Percentiles rank a stretch among this genome's conserved stretches.
Conservation (phyloP, 1,140 invertebrate genomes). For the Ptiloglossa arizonensis region DNA sequence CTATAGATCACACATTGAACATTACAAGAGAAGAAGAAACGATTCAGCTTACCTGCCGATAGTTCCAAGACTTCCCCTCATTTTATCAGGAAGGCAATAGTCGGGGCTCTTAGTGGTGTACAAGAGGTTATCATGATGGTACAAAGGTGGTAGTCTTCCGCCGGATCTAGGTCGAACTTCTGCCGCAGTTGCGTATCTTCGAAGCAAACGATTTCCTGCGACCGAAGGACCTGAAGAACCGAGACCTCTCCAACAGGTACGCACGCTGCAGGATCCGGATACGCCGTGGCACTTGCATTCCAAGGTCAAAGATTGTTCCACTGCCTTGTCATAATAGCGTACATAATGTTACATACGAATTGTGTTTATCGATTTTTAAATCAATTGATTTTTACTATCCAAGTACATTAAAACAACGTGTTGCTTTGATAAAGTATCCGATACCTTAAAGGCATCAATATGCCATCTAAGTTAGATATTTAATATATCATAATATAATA, state of each 20-base stretch:
- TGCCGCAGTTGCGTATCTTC: constrained; percentile 77
- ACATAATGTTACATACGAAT: not conserved
- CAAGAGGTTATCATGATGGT: constrained; percentile 83
- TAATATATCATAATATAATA: too few species aligned
- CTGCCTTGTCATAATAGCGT: constrained; percentile 74
- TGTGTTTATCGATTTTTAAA: too few species aligned
- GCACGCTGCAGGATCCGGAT: constrained; percentile 86
- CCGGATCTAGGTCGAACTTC: constrained; percentile 78
- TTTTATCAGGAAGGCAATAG: constrained; percentile 85
- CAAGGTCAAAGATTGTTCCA: constrained; percentile 82
- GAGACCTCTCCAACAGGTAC: constrained; percentile 86
- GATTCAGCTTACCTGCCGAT: constrained; percentile 82
- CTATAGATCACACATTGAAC: too few species aligned
- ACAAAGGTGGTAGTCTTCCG: constrained; percentile 76
- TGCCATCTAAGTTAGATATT: too few species aligned
- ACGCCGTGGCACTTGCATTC: constrained; percentile 88
- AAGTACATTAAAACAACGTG: too few species aligned
- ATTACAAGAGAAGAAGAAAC: not conserved
- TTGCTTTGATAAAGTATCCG: too few species aligned
- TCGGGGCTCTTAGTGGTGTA: constrained; percentile 87
- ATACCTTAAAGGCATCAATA: too few species aligned
- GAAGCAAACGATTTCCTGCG: constrained; percentile 79
- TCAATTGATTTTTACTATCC: too few species aligned
- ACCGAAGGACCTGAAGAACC: constrained; percentile 77
- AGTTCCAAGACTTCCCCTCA: constrained; percentile 85